Conservation (phyloP, 2,888 invertebrate genomes). For the Gortyna flavago region DNA sequence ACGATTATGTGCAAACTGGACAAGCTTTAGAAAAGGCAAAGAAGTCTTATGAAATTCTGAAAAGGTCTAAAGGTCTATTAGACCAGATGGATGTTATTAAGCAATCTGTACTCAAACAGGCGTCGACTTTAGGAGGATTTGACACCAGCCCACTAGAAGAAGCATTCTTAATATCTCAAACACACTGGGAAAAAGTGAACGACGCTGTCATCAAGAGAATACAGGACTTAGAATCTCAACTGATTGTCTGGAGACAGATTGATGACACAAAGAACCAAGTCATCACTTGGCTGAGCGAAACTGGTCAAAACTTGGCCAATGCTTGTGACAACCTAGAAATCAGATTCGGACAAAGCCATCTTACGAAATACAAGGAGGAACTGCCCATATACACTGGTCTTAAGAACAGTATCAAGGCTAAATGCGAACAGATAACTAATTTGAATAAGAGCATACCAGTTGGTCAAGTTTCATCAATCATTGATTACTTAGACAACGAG, state of each 20-base stretch:
- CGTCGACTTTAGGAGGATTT: slow-evolving; percentile 92
- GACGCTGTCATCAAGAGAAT: slow-evolving; percentile 93
- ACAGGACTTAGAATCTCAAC: slow-evolving; percentile 96
- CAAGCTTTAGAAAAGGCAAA: slow-evolving; percentile 93
- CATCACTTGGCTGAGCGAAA: slow-evolving; percentile 95
- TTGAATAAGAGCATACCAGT: slow-evolving; percentile 93
- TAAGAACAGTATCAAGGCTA: slow-evolving; percentile 94
- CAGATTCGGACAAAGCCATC: slow-evolving; percentile 93
- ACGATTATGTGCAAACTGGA: slow-evolving; percentile 93
- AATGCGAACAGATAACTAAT: slow-evolving; percentile 94
- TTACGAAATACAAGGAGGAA: slow-evolving; percentile 96
- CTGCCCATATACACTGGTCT: slow-evolving; percentile 94
- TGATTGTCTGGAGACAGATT: slow-evolving; percentile 98
- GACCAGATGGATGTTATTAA: slow-evolving; percentile 95
- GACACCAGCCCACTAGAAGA: slow-evolving; percentile 90
- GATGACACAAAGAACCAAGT: slow-evolving; percentile 96
- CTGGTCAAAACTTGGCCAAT: slow-evolving; percentile 93
- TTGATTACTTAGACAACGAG: slow-evolving; percentile 92
- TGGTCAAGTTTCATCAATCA: slow-evolving; percentile 92
- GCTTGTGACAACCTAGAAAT: slow-evolving; percentile 95
- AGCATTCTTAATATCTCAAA: slow-evolving; percentile 91
- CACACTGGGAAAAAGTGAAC: slow-evolving; percentile 93
- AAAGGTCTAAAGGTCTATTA: slow-evolving; percentile 93
- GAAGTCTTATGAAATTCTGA: slow-evolving; percentile 93
- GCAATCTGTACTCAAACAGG: slow-evolving; percentile 92